phyloP scores from a whole-genome alignment of 2,113 vertebrate species.

The Cavia porcellus region DNA sequence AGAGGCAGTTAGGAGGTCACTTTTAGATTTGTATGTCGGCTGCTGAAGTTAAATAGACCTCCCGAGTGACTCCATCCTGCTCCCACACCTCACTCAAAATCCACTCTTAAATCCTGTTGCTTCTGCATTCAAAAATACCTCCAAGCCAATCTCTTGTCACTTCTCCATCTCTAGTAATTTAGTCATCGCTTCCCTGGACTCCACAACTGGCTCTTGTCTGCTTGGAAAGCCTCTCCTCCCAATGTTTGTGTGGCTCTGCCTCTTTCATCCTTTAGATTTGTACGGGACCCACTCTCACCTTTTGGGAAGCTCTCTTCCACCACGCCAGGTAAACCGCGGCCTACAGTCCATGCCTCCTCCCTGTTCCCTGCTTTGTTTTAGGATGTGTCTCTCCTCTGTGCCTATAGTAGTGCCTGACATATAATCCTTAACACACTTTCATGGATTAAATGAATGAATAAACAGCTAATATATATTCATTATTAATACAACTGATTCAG shows the following conservation, averaged over 20 bases:
- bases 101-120: neutral
- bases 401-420: neutral
- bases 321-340: rapidly evolving
- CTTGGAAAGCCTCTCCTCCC: neutral
- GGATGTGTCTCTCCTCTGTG: neutral
- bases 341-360: neutral
- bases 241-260: neutral
- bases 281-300: neutral
- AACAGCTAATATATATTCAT: neutral
- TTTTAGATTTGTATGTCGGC: neutral
- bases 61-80: neutral
- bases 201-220: neutral
- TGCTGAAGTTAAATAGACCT: neutral
- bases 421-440: neutral
- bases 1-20: neutral
- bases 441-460: neutral
- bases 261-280: neutral
- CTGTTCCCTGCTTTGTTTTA: neutral
- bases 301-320: neutral
- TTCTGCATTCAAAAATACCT: neutral
- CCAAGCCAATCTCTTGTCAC: neutral
- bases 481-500: neutral
- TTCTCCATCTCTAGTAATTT: neutral
- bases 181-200: rapidly evolving
- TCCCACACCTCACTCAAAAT: neutral